Conservation (phyloP, 1,140 invertebrate species). For the Diachasmimorpha longicaudata region DNA sequence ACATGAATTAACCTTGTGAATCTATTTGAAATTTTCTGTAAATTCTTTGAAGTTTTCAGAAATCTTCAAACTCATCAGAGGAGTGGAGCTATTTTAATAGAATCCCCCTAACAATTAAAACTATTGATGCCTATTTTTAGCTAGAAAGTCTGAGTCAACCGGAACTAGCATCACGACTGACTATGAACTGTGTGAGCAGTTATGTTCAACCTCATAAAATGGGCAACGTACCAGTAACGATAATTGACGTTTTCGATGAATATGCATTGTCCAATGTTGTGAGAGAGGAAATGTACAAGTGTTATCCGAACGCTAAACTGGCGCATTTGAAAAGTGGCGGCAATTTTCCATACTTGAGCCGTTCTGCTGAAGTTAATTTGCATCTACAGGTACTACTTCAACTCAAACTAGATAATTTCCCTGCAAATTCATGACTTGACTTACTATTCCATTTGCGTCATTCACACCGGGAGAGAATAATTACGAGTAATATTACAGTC, state of each 20-base stretch:
- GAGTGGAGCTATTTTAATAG: no score
- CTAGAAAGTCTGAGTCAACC: constrained; percentile 81
- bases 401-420: neutral
- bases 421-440: no score
- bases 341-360: constrained; percentile 91
- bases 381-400: constrained; percentile 78
- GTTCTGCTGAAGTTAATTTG: constrained; percentile 88
- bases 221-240: constrained; percentile 74
- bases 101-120: neutral
- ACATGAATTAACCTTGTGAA: no score
- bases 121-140: constrained; percentile 62
- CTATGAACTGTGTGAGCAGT: constrained; percentile 83
- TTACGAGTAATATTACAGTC: neutral
- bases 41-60: no score
- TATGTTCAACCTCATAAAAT: constrained; percentile 83
- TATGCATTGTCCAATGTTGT: constrained; percentile 80
- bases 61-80: no score
- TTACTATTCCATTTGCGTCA: no score
- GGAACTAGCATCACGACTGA: constrained; percentile 85
- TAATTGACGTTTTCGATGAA: constrained; percentile 92
- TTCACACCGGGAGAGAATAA: neutral
- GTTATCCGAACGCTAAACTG: constrained; percentile 86
- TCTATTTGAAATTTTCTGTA: no score
- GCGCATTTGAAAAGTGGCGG: constrained; percentile 89
- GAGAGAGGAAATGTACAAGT: constrained; percentile 84